These are phyloP conservation scores for Anseranas semipalmata DNA, from an alignment of 2,113 vertebrate species.

Conservation along the genomic window DNA sequence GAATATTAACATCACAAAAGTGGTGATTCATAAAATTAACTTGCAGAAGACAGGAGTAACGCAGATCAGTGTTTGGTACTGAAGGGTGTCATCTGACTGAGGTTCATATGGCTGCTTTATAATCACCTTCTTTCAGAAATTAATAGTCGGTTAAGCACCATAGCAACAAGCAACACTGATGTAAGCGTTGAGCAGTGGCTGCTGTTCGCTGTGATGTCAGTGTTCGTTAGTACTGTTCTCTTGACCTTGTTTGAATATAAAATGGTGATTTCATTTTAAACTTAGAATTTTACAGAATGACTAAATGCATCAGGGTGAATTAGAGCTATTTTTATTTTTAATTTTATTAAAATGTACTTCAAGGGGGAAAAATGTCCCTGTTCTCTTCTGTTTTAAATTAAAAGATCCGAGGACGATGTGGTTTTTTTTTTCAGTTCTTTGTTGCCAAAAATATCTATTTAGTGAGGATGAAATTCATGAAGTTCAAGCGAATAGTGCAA, in stretches of 20 bases:
- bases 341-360: conserved; percentile 63
- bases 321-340: conserved; percentile 64
- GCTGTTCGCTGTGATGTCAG: conserved; percentile 74
- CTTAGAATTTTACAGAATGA: conserved; percentile 68
- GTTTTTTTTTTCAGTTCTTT: conserved; percentile 26
- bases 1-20: conserved; percentile 66
- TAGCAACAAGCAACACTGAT: conserved; percentile 76
- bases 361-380: not conserved
- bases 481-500: not conserved
- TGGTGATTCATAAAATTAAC: conserved; percentile 72
- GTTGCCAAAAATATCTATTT: conserved; percentile 30
- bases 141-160: conserved; percentile 77
- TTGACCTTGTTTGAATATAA: conserved; percentile 76
- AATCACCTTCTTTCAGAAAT: conserved; percentile 82
- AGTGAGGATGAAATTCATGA: not conserved
- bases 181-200: conserved; percentile 60
- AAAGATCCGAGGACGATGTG: not conserved
- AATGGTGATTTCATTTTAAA: conserved; percentile 74
- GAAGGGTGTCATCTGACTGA: conserved; percentile 71
- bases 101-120: conserved; percentile 76
- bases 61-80: conserved; percentile 50
- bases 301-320: conserved; percentile 53
- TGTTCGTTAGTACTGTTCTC: conserved; percentile 62
- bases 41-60: conserved; percentile 47
- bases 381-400: conserved; percentile 44